Evolutionary conservation across 2,888 invertebrate species (phyloP), one percentile per base, ranked within the genome.

Genomic region (Aquatica leii): DNA sequence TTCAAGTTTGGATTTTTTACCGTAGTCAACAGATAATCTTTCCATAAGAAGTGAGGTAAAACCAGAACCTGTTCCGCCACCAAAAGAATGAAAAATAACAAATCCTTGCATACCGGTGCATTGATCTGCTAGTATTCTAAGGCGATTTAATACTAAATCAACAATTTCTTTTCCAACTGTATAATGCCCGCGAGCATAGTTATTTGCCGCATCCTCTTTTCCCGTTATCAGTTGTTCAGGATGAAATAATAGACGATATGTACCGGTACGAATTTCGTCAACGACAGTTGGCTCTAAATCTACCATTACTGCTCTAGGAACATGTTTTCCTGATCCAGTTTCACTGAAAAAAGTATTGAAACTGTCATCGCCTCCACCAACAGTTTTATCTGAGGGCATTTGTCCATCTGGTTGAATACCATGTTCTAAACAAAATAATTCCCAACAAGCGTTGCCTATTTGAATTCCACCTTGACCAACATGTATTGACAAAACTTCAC

Each of bases 181-280:
- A 81, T 93, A 92, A 77, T 92, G 91, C 2, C 93, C 92, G 21
- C 93, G 86, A 0, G 93, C 93, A 77, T 92, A 93, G 82, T 93
- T 93, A 80, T 93, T 93, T n/a, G 93, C 93, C 1, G 93, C 92
- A 78, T 93, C 92, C 77, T 93, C 93, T 77, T 93, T 93, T 65
- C 92, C 92, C 2, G 87, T 89, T 73, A 93, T 91, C 71, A 94
- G 81, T 78, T 93, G 92, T 73, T 93, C 92, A 81, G 46, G 46
- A 46, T 46, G 46, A n/a, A 90, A 92, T 18, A 92, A 82, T 73
- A 88, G 86, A 0, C 88, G 85, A 77, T 90, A 91, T 41, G 86
- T 86, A 8, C 90, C 89, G 49, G 84, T 84, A 35, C 88, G 85
- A 24, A 88, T 85, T 73, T 87, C 87, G 68, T 88, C 88, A 14